Conservation (phyloP, 2,113 vertebrate genomes). For the Clarias magur region DNA sequence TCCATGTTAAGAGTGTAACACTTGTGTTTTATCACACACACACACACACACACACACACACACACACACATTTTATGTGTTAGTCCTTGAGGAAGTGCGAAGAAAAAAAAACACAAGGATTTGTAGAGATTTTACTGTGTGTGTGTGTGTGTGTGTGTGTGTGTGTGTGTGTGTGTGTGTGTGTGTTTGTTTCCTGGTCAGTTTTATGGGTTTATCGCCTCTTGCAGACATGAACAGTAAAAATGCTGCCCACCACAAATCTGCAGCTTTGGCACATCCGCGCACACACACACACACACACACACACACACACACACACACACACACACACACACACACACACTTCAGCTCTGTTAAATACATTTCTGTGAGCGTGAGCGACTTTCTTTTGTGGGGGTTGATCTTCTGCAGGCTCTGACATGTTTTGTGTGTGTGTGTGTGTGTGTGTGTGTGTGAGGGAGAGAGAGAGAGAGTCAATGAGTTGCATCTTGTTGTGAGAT, state of each 20-base stretch:
- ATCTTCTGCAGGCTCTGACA: constrained; percentile 2
- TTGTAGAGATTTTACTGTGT: background rate
- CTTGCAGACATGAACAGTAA: constrained; percentile 53
- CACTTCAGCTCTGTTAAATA: constrained; percentile 2
- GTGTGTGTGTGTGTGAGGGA: background rate
- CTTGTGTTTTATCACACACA: background rate
- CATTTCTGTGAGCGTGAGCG: constrained; percentile 20
- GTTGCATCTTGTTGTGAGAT: background rate
- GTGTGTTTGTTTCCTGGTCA: constrained; percentile 40
- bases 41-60: too few species aligned
- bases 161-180: constrained; percentile 31
- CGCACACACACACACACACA: constrained; percentile 35
- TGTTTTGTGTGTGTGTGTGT: constrained; percentile 17
- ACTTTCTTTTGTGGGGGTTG: constrained; percentile 29
- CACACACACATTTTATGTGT: background rate
- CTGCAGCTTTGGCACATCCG: constrained; percentile 29
- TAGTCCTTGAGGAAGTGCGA: background rate
- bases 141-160: constrained; percentile 2
- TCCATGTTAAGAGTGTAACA: background rate
- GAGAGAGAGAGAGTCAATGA: background rate
- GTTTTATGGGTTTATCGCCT: constrained; percentile 57
- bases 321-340: constrained; percentile 16
- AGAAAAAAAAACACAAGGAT: background rate
- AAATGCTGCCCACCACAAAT: constrained; percentile 54
- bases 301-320: constrained; percentile 30